phyloP scores from a whole-genome alignment of 2,113 vertebrate genomes.

The Apodemus sylvaticus region DNA sequence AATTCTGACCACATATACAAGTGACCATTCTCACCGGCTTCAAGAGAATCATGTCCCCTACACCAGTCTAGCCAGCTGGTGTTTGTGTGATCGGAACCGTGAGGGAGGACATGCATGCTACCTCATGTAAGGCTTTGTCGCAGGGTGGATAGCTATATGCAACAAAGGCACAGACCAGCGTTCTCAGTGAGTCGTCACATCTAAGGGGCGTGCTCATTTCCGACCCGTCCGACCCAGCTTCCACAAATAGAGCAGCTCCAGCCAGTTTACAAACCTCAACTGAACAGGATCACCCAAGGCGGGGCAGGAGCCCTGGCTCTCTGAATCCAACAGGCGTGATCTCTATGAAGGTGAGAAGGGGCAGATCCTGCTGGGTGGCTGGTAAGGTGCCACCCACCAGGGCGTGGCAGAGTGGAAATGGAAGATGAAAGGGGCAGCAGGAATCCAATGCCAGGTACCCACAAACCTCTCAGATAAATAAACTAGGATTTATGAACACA shows the following conservation, averaged over 20 bases:
- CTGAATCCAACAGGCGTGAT: not conserved
- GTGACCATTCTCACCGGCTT: not conserved
- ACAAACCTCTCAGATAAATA: not conserved
- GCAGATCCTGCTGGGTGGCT: not conserved
- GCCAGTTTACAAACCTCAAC: not conserved
- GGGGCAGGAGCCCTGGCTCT: not conserved
- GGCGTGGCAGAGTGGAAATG: not conserved
- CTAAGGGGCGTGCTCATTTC: not conserved
- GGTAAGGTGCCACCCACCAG: not conserved
- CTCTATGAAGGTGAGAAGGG: not conserved
- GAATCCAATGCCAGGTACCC: not conserved
- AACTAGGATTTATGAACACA: not conserved
- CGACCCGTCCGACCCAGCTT: not conserved
- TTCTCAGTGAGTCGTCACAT: not conserved
- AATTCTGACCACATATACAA: constrained; percentile 44
- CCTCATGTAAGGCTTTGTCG: not conserved
- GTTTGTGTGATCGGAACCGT: not conserved
- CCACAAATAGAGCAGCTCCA: constrained; percentile 31
- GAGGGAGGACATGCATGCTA: not conserved
- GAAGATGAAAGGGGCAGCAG: not conserved
- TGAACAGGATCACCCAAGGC: not conserved
- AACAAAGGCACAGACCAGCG: constrained; percentile 36
- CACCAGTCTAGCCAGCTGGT: not conserved
- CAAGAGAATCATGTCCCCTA: not conserved
- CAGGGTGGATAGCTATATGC: not conserved